Conservation (phyloP, 2,888 invertebrate species). For the Periphyllus acericola region DNA sequence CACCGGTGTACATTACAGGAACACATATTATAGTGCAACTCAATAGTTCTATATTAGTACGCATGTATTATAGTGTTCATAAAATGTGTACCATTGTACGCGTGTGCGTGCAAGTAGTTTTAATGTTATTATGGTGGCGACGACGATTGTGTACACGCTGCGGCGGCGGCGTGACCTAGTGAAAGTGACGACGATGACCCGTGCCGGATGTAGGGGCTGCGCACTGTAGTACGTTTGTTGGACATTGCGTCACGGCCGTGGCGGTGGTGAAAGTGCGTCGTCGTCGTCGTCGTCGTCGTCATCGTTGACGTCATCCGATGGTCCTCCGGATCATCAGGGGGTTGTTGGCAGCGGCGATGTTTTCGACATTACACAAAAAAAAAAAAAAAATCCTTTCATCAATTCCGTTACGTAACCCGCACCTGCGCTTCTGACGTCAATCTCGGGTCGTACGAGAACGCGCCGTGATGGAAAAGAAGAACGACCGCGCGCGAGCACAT, state of each 20-base stretch:
- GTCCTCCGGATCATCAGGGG: neutral
- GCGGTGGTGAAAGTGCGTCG: slow-evolving; percentile 44
- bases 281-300: neutral
- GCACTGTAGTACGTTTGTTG: neutral
- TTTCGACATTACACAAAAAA: neutral
- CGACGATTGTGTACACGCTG: too few relatives aligned
- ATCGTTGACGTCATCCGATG: slow-evolving; percentile 31
- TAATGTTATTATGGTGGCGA: too few relatives aligned
- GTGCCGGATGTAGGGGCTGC: slow-evolving; percentile 58
- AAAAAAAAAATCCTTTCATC: neutral
- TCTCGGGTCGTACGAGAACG: too few relatives aligned
- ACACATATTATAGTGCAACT: too few relatives aligned
- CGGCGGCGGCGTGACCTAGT: slow-evolving; percentile 31
- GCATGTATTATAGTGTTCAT: too few relatives aligned
- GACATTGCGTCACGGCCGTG: slow-evolving; percentile 29
- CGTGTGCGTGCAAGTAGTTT: too few relatives aligned
- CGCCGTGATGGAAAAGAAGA: too few relatives aligned
- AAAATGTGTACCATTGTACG: too few relatives aligned
- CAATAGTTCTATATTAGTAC: too few relatives aligned
- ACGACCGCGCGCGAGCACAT: too few relatives aligned
- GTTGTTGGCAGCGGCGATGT: neutral
- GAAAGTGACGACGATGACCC: slow-evolving; percentile 56
- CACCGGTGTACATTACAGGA: too few relatives aligned
- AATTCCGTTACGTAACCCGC: neutral
- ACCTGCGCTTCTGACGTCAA: neutral